Conservation (phyloP, 2,888 invertebrate species). For the Eilema griseolum region DNA sequence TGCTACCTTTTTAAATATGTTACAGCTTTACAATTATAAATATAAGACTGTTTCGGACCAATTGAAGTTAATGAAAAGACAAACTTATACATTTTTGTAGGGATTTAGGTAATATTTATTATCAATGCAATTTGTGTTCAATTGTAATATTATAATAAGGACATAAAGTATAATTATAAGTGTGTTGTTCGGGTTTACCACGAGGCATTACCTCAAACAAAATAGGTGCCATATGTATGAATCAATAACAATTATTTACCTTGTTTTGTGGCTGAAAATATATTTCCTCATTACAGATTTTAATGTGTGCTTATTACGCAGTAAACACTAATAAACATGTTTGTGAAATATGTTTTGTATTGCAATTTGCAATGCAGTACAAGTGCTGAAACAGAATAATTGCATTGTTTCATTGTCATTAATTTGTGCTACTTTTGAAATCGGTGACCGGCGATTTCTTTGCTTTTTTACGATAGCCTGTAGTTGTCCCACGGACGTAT, state of each 20-base stretch:
- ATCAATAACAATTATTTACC: slow-evolving; percentile 8
- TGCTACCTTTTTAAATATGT: slow-evolving; percentile 34
- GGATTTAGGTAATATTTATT: slow-evolving; percentile 37
- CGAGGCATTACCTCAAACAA: slow-evolving; percentile 35
- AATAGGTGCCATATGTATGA: slow-evolving; percentile 45
- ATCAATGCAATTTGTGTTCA: slow-evolving; percentile 35
- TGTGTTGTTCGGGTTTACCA: slow-evolving; percentile 16
- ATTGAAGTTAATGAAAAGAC: slow-evolving; percentile 31
- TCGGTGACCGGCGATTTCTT: not conserved
- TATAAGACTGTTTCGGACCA: slow-evolving; percentile 56
- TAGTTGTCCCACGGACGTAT: not conserved
- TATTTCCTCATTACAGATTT: not conserved
- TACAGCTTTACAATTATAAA: slow-evolving; percentile 32
- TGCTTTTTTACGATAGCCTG: not conserved
- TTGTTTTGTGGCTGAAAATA: not conserved
- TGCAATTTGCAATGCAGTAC: not conserved
- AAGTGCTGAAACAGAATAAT: not conserved
- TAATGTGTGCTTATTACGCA: not conserved
- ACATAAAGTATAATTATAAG: slow-evolving; percentile 10
- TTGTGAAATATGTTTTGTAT: not conserved
- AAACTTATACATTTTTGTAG: slow-evolving; percentile 32
- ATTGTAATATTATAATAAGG: slow-evolving; percentile 23
- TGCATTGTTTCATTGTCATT: not conserved
- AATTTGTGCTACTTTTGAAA: not conserved
- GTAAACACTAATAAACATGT: not conserved